Evolutionary conservation across 2,113 vertebrate genomes (phyloP).

Genomic region (Stigmatopora nigra): DNA sequence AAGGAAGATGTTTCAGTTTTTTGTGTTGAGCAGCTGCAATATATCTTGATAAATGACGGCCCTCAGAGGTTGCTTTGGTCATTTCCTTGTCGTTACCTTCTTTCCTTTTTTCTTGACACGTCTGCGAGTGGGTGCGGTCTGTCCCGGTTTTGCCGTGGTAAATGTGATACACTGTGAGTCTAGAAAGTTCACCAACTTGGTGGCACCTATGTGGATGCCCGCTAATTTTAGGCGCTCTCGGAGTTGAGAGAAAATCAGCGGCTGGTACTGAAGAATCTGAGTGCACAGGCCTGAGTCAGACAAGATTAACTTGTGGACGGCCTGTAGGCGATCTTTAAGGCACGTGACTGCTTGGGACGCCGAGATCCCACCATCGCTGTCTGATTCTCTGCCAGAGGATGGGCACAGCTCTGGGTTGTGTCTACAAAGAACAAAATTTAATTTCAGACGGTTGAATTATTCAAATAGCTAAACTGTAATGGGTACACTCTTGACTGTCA

Average conservation of each 20-base stretch:
- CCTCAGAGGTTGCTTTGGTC: neutral
- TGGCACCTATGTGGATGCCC: constrained; percentile 75
- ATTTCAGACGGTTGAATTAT: neutral
- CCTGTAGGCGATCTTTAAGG: constrained; percentile 67
- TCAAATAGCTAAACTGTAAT: no score
- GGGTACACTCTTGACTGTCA: no score
- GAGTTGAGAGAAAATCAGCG: constrained; percentile 78
- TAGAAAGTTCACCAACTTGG: constrained; percentile 82
- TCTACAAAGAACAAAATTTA: constrained; percentile 27
- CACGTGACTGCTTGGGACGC: constrained; percentile 70
- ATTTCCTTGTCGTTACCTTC: constrained; percentile 18
- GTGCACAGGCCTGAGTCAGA: constrained; percentile 70
- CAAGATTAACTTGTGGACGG: constrained; percentile 75
- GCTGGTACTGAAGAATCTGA: constrained; percentile 82
- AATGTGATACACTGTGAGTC: constrained; percentile 89
- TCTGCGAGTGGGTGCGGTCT: constrained; percentile 50
- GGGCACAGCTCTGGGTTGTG: constrained; percentile 69
- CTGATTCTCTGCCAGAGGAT: constrained; percentile 67
- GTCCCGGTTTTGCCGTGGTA: constrained; percentile 78
- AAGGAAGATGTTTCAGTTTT: neutral
- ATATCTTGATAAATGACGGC: neutral
- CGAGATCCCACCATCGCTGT: constrained; percentile 65
- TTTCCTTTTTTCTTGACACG: constrained; percentile 18
- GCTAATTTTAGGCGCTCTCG: constrained; percentile 75
- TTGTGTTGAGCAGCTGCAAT: neutral